A percentile compares a stretch with the other conserved stretches of the same genome.
phyloP scores from a whole-genome alignment of 2,888 invertebrate genomes.

The Tetragnatha montana region DNA sequence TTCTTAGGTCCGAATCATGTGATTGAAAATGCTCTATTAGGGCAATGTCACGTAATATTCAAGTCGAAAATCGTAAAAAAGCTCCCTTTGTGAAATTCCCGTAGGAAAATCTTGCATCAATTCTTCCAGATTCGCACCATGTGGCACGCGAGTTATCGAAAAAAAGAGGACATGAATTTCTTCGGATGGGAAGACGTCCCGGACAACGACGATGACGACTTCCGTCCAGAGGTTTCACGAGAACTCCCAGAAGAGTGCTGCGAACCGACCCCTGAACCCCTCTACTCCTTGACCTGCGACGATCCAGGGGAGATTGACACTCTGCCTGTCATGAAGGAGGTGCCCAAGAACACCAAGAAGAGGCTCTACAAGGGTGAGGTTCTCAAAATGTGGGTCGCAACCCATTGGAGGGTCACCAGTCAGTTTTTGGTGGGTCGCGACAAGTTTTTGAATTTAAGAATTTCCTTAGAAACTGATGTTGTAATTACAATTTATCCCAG shows the following conservation, averaged over 20 bases:
- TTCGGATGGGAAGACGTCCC: constrained; percentile 40
- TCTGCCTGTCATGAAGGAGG: constrained; percentile 28
- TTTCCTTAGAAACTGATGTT: no score
- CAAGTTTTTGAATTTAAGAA: no score
- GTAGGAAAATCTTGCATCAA: background rate
- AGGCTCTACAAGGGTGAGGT: constrained; percentile 33
- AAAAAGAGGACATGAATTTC: background rate
- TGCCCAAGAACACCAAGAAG: constrained; percentile 15
- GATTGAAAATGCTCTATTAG: no score
- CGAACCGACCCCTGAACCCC: background rate
- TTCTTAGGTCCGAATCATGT: no score
- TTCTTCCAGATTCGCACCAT: constrained; percentile 8
- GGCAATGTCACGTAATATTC: no score
- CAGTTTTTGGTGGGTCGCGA: no score
- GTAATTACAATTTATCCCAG: no score
- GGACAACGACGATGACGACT: constrained; percentile 46
- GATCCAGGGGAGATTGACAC: background rate
- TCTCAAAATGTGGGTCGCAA: background rate
- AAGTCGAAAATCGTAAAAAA: no score
- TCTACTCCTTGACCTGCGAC: background rate
- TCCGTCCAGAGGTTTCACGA: background rate
- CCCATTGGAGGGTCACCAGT: no score
- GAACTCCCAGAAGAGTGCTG: no score
- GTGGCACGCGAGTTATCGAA: constrained; percentile 22
- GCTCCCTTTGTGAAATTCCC: no score